Percentiles rank a stretch among this genome's conserved stretches.
These are phyloP conservation scores for Epinephelus malabaricus DNA, from an alignment of 2,797 vertebrate species.

Conservation along the genomic window DNA sequence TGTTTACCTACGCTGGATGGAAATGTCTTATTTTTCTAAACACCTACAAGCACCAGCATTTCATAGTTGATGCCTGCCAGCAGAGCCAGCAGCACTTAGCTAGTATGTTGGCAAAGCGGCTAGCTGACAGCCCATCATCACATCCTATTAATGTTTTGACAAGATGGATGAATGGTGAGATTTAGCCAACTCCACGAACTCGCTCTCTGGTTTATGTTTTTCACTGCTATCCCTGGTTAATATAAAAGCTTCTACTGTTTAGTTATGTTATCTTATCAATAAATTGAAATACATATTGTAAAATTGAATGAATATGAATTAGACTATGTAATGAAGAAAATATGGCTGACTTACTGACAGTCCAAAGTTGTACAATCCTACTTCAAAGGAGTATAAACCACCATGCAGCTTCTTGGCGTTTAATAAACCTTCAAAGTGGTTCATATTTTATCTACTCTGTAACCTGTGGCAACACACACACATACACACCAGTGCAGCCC, in stretches of 20 bases:
- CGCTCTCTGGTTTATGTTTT: constrained; percentile 5
- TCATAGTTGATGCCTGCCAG: constrained; percentile 1
- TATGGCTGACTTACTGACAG: neutral
- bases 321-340: neutral
- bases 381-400: neutral
- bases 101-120: constrained; percentile 43
- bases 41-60: constrained; percentile 4
- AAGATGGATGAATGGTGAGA: constrained; percentile 57
- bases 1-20: neutral
- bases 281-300: neutral
- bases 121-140: constrained; percentile 60
- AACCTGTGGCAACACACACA: constrained; percentile 8
- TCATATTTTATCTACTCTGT: neutral
- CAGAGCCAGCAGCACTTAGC: constrained; percentile 40
- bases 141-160: constrained; percentile 58
- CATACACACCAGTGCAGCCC: neutral
- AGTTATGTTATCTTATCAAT: neutral
- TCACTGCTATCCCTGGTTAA: constrained; percentile 10
- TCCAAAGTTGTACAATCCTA: neutral
- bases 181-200: constrained; percentile 41
- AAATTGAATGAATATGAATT: neutral
- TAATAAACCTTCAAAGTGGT: neutral
- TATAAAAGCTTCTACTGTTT: neutral
- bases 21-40: constrained; percentile 21
- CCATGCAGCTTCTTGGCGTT: neutral